These are phyloP conservation scores for Ceriagrion tenellum DNA, from an alignment of 2,888 invertebrate genomes.

Conservation along the genomic window DNA sequence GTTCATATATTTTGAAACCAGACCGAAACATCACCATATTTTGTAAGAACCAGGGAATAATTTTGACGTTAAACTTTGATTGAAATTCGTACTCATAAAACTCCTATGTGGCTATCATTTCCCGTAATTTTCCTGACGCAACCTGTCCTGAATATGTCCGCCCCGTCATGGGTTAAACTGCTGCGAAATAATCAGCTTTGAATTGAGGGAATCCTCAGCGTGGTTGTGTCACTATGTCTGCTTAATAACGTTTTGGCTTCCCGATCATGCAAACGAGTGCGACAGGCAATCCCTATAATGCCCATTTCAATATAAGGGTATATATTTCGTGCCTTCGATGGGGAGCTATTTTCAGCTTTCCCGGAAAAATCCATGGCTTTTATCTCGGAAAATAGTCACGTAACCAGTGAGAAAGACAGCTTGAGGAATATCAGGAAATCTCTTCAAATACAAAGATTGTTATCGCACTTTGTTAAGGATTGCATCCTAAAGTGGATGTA, in stretches of 20 bases:
- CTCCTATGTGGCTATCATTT: too few relatives aligned
- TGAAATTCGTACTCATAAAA: too few relatives aligned
- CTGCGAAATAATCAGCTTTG: neutral
- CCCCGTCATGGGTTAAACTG: too few relatives aligned
- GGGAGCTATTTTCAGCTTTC: neutral
- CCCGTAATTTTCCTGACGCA: too few relatives aligned
- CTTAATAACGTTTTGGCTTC: neutral
- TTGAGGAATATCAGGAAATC: neutral
- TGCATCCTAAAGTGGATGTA: too few relatives aligned
- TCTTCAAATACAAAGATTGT: neutral
- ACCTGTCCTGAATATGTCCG: too few relatives aligned
- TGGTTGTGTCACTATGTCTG: neutral
- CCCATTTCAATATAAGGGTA: neutral
- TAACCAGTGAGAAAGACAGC: neutral
- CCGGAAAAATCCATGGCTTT: neutral
- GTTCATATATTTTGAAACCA: too few relatives aligned
- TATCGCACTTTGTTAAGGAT: neutral
- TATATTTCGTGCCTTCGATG: neutral
- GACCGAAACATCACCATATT: too few relatives aligned
- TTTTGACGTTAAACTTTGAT: too few relatives aligned
- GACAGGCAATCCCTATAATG: neutral
- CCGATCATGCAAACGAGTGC: neutral
- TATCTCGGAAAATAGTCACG: neutral
- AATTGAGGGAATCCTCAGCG: neutral
- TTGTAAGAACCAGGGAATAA: too few relatives aligned